A percentile compares a stretch with the other conserved stretches of the same genome.
Evolutionary conservation across 1,140 invertebrate genomes (phyloP).

Genomic region (Drosophila pectinifera): DNA sequence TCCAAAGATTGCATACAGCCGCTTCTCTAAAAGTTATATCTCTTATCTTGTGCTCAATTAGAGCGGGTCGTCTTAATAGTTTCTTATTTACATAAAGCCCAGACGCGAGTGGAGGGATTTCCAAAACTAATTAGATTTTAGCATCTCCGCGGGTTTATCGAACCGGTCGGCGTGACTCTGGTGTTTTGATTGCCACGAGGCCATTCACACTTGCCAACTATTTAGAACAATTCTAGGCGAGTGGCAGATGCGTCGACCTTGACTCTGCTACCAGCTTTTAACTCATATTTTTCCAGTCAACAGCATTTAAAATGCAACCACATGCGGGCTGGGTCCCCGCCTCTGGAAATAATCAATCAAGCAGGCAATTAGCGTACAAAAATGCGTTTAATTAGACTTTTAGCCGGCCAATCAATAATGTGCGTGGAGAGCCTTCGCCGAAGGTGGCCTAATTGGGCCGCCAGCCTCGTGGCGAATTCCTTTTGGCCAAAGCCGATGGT

Average conservation of each 20-base stretch:
- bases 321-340: conserved; percentile 53
- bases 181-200: conserved; percentile 43
- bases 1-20: conserved; percentile 44
- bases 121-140: conserved; percentile 62
- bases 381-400: conserved; percentile 58
- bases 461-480: conserved; percentile 22
- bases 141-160: conserved; percentile 56
- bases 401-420: conserved; percentile 36
- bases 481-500: conserved; percentile 31
- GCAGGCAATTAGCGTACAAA: conserved; percentile 48
- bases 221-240: conserved; percentile 62
- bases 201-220: conserved; percentile 57
- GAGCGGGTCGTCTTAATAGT: conserved; percentile 37
- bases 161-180: conserved; percentile 46
- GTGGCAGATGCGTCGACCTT: conserved; percentile 65
- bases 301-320: conserved; percentile 37
- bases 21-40: background rate
- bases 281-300: conserved; percentile 2
- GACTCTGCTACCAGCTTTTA: conserved; percentile 42
- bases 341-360: conserved; percentile 67
- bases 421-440: conserved; percentile 27
- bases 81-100: conserved; percentile 64
- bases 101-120: conserved; percentile 35
- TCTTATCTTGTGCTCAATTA: conserved; percentile 54
- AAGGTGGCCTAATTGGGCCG: conserved; percentile 43